Evolutionary conservation across 2,888 invertebrate species (phyloP).

Genomic region (Macaria notata): DNA sequence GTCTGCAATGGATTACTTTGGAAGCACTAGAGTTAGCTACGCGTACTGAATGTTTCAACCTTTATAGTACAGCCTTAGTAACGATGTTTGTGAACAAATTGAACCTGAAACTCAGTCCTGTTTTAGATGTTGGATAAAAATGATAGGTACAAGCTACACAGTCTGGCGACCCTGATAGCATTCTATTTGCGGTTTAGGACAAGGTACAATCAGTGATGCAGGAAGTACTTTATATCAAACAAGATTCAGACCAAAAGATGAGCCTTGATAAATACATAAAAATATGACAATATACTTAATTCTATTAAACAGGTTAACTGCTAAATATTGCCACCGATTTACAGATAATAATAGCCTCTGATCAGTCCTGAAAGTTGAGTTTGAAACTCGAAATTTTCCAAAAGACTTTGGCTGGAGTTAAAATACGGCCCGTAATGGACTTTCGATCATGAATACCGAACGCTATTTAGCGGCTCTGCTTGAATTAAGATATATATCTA

Average conservation of each 20-base stretch:
- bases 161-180: constrained; percentile 34
- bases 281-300: neutral
- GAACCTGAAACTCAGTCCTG: too few species aligned
- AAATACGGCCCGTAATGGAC: constrained; percentile 11
- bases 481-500: constrained; percentile 18
- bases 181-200: constrained; percentile 37
- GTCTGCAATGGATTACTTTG: constrained; percentile 21
- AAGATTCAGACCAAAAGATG: neutral
- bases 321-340: neutral
- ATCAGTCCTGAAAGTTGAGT: too few species aligned
- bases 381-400: neutral
- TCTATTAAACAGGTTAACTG: neutral
- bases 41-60: constrained; percentile 29
- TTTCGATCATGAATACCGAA: constrained; percentile 16
- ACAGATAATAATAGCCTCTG: too few species aligned
- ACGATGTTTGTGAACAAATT: too few species aligned
- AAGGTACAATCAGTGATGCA: constrained; percentile 18
- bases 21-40: constrained; percentile 19
- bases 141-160: too few species aligned
- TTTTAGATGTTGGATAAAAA: too few species aligned
- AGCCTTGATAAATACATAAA: neutral
- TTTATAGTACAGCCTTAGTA: neutral
- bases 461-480: constrained; percentile 10
- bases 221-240: constrained; percentile 2
- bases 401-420: constrained; percentile 2